phyloP scores from a whole-genome alignment of 2,888 invertebrate species.

The Rhogogaster chlorosoma region DNA sequence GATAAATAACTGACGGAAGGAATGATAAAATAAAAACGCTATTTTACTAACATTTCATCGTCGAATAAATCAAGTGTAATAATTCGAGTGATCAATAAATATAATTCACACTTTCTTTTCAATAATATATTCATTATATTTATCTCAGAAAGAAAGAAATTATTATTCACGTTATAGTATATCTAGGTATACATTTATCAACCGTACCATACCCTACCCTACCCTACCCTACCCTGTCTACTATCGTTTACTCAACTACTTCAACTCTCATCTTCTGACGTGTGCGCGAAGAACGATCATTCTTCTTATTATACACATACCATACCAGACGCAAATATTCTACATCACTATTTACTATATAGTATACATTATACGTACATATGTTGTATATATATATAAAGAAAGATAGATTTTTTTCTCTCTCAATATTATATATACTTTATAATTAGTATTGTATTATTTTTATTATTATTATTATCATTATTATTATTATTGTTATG shows the following conservation, averaged over 20 bases:
- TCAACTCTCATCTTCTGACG: neutral
- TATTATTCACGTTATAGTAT: neutral
- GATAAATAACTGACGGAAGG: neutral
- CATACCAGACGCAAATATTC: too few relatives aligned
- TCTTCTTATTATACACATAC: neutral
- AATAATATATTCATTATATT: neutral
- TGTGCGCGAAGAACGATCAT: neutral
- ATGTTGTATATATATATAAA: too few relatives aligned
- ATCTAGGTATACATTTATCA: neutral
- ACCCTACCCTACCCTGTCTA: neutral
- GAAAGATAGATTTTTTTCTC: too few relatives aligned
- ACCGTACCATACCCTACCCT: neutral
- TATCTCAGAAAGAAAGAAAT: neutral
- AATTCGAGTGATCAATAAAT: neutral
- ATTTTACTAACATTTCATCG: too few relatives aligned
- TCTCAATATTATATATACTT: too few relatives aligned
- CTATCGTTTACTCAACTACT: neutral
- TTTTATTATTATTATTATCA: neutral
- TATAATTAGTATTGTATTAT: too few relatives aligned
- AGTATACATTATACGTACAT: too few relatives aligned
- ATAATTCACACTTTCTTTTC: neutral
- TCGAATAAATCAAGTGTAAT: neutral
- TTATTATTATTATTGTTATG: slow-evolving; percentile 64
- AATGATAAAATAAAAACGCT: neutral
- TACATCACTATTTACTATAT: too few relatives aligned